Conservation (phyloP, 2,888 invertebrate genomes). For the Hyposoter didymator region DNA sequence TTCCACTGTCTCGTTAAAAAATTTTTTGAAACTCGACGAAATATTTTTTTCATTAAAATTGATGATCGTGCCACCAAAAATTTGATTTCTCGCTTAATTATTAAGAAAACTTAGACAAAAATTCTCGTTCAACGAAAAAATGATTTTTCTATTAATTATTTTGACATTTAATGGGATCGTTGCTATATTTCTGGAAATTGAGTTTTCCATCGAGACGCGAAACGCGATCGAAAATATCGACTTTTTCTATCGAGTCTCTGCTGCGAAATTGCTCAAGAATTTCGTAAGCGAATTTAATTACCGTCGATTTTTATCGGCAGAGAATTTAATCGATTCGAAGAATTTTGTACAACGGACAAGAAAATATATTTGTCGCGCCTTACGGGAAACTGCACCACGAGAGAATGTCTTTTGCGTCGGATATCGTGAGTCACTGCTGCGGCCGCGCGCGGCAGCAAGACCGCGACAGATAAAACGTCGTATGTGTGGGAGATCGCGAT, state of each 20-base stretch:
- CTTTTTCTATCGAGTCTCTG: background rate
- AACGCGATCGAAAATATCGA: constrained; percentile 1
- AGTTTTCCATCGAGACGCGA: too few relatives aligned
- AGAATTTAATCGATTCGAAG: constrained; percentile 51
- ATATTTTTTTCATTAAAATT: too few relatives aligned
- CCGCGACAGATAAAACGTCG: constrained; percentile 53
- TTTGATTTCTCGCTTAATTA: too few relatives aligned
- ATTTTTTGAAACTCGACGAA: too few relatives aligned
- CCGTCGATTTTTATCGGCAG: constrained; percentile 28
- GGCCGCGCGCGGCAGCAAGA: background rate
- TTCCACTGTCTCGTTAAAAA: too few relatives aligned
- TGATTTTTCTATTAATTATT: too few relatives aligned
- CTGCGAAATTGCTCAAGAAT: constrained; percentile 21
- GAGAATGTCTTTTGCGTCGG: constrained; percentile 32
- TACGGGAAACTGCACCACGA: constrained; percentile 23
- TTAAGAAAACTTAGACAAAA: too few relatives aligned
- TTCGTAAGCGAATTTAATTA: constrained; percentile 35
- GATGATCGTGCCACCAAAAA: too few relatives aligned
- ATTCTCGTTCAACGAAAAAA: too few relatives aligned
- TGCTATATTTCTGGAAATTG: background rate
- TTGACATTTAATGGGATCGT: too few relatives aligned
- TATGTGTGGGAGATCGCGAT: constrained; percentile 36
- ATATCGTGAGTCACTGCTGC: constrained; percentile 62
- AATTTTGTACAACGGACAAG: constrained; percentile 14
- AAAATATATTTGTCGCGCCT: background rate